phyloP scores from a whole-genome alignment of 2,888 invertebrate genomes.

The Drosophila macrothrix region DNA sequence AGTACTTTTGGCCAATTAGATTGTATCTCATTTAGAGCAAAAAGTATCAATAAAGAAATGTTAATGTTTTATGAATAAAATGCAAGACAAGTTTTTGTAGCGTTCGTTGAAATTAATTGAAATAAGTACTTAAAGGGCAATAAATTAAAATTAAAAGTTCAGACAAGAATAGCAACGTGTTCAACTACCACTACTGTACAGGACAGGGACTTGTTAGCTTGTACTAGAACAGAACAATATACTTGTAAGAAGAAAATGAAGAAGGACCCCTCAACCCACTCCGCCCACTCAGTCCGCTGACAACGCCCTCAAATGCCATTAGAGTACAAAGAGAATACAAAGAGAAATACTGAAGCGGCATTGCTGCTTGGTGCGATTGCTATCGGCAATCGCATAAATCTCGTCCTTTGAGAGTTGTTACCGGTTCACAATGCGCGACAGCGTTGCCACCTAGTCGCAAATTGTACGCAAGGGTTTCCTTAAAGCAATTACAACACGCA shows the following conservation, averaged over 20 bases:
- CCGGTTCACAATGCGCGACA: slow-evolving; percentile 57
- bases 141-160: slow-evolving; percentile 57
- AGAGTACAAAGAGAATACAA: slow-evolving; percentile 27
- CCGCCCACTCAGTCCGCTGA: not conserved
- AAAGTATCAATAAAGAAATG: slow-evolving; percentile 20
- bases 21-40: slow-evolving; percentile 19
- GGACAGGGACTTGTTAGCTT: slow-evolving; percentile 10
- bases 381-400: slow-evolving; percentile 81
- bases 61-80: slow-evolving; percentile 68
- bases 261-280: not conserved
- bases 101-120: slow-evolving; percentile 67
- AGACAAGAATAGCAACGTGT: slow-evolving; percentile 8
- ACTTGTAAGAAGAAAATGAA: slow-evolving; percentile 38
- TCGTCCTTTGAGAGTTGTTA: slow-evolving; percentile 80
- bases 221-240: slow-evolving; percentile 53
- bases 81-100: slow-evolving; percentile 34
- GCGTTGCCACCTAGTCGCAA: slow-evolving; percentile 77
- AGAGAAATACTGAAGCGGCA: slow-evolving; percentile 30
- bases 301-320: slow-evolving; percentile 59
- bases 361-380: slow-evolving; percentile 48
- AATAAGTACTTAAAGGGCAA: slow-evolving; percentile 71
- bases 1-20: slow-evolving; percentile 51
- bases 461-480: slow-evolving; percentile 77
- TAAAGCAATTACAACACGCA: slow-evolving; percentile 73
- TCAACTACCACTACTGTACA: slow-evolving; percentile 7